Evolutionary conservation across 2,888 invertebrate genomes (phyloP), one percentile per base, ranked within the genome.

Genomic region (Torymus texanus): DNA sequence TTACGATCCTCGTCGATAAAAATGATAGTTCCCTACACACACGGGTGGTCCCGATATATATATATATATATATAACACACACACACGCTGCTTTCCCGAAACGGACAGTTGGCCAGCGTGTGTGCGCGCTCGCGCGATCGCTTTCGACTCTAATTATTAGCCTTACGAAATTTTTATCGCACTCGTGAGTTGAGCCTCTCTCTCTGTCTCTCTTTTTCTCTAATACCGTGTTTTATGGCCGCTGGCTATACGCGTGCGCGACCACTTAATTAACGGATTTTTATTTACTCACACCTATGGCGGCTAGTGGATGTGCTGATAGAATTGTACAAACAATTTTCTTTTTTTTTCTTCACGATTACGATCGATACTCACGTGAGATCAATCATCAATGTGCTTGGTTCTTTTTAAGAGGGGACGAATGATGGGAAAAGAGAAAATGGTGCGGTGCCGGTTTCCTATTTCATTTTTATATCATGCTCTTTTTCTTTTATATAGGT

Each of bases 71-170:
- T n/a, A n/a, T n/a, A n/a, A n/a, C n/a, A n/a, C n/a, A n/a, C n/a
- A n/a, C n/a, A n/a, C n/a, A 51, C 21, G 11, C 16, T 13, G 14
- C 41, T 41, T 41, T 41, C 16, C 24, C 11, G 41, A 50, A 53
- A n/a, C 16, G 58, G 29, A 67, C 77, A 78, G 78, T 78, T 78
- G 81, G 78, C 65, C 62, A n/a, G 62, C 75, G 74, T 21, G 29
- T 11, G 24, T 14, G 4, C 58, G 2, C 16, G 3, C n/a, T n/a
- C 56, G 3, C 41, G 71, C 76, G 50, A 66, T 66, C 75, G 55
- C 61, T 73, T 73, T 65, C 65, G 18, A 29, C 72, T 56, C 68
- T 77, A 77, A 80, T 80, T 75, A 74, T 74, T 61, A 55, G 41
- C 41, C 68, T 74, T 74, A 70, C 56, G 74, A 77, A 70, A 77